Base-by-base conservation (phyloP, 2,797 vertebrate genomes). In the Tapirus indicus region DNA sequence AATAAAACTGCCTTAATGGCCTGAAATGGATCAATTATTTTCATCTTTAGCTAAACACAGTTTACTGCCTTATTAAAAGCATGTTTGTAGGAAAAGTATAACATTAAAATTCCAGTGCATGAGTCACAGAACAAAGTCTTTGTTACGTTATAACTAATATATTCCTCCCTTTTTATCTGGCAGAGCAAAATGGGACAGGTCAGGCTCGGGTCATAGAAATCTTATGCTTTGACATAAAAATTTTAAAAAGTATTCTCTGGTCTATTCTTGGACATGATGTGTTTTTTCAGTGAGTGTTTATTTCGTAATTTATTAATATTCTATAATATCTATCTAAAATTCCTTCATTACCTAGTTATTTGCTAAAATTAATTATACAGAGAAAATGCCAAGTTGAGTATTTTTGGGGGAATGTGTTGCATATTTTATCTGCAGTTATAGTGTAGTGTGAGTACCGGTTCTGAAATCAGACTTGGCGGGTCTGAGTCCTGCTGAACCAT, bases 51-150 rank as follows among this genome's bases (percentile, higher is more conserved):
- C 96, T 98, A 97, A 98, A 96, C 96, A 93, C 95, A 91, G 95
- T 98, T 98, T 98, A 96, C 79, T 97, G 97, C 96, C 91, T 97
- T 98, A 98, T 98, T 98, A 98, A 98, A 98, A 98, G 93, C 3
- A 0, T 97, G 94, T 98, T 98, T 98, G 85, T 96, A 96, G 97
- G 95, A 97, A 98, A 98, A 98, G 85, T 98, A 84, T 87, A 29
- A 78, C 98, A 98, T 98, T 99, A 98, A 98, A 98, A 98, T 98
- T 98, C 97, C 98, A 97, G 88, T 44, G 94, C 97, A 94, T 95
- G 97, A 97, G 97, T 98, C 97, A 97, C 69, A 0, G 1, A 60
- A 88, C 1, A 41, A 89, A 98, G 96, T 79, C 95, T 96, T 98
- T 64, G 78, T n/a, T 87, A 94, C 58, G 69, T 96, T 98, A 83